Evolutionary conservation across 2,113 vertebrate species (phyloP), one percentile per base, ranked within the genome.

Genomic region (Podiceps cristatus): DNA sequence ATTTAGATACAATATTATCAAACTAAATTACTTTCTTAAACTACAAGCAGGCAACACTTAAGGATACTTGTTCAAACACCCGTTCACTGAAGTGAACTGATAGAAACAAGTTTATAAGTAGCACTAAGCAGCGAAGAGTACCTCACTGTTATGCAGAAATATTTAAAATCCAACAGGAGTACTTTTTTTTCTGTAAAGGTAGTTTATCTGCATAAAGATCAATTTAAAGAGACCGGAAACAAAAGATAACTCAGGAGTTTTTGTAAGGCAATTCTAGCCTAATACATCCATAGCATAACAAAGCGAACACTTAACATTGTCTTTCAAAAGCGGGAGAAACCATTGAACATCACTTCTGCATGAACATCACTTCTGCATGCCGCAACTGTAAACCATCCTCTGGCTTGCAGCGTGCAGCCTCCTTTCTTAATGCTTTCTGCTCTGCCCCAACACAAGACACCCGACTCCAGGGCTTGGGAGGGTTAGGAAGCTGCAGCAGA

Each of bases 371-470:
- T 80, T n/a, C 55, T 45, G 37, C 62, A 58, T 23, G 53, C 15
- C 13, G 6, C 9, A 13, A n/a, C 0, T 0, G 18, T 20, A 67
- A 67, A 52, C 2, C 50, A 33, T 8, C 15, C 35, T 42, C 53
- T 17, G 27, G 28, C 66, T 12, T 42, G 24, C 47, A 62, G 12
- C 69, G n/a, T 7, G 33, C 19, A 45, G n/a, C 8, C 55, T 31
- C 8, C 56, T 68, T 72, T 53, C 60, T 68, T 33, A 40, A 42
- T 6, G 9, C 7, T 53, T 74, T 67, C 31, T 2, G 9, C 25
- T 66, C 33, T 52, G 27, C 24, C 49, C 14, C 27, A 80, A 56
- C 35, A 80, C 31, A 50, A 88, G 9, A 80, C 63, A 53, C 9
- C 42, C 6, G 28, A 53, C 28, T 60, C 35, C 33, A 59, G 5